Conservation (phyloP, 2,888 invertebrate genomes). For the Epirrhoe tristata region DNA sequence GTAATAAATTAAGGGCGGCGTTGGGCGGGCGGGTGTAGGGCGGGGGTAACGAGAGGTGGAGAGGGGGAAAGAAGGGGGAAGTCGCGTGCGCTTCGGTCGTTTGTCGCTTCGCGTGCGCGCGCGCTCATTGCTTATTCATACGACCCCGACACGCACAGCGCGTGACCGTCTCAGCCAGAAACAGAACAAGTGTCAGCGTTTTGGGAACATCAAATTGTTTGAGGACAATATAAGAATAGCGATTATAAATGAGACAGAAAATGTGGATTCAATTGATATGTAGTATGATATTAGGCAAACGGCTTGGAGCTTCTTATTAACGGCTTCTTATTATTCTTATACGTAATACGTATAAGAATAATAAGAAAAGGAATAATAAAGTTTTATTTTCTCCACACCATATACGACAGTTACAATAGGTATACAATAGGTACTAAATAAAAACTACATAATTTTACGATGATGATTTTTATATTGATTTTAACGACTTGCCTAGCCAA, state of each 20-base stretch:
- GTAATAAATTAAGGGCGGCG: conserved; percentile 73
- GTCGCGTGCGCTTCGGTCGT: conserved; percentile 77
- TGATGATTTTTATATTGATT: too few relatives aligned
- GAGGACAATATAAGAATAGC: conserved; percentile 9
- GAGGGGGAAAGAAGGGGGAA: conserved; percentile 55
- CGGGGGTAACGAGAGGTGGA: conserved; percentile 52
- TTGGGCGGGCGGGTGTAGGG: conserved; percentile 55
- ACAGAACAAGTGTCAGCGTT: conserved; percentile 37
- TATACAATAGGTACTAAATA: too few relatives aligned
- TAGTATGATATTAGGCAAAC: too few relatives aligned
- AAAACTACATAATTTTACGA: too few relatives aligned
- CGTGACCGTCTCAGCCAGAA: conserved; percentile 28
- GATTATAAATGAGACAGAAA: background rate
- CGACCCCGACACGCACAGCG: conserved; percentile 69
- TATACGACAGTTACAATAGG: too few relatives aligned
- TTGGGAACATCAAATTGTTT: conserved; percentile 24
- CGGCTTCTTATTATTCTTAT: too few relatives aligned
- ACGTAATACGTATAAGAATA: too few relatives aligned
- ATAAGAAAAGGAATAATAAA: too few relatives aligned
- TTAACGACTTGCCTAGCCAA: too few relatives aligned
- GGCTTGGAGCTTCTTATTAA: too few relatives aligned
- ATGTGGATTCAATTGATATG: background rate
- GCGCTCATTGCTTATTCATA: conserved; percentile 84
- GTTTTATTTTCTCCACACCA: too few relatives aligned
- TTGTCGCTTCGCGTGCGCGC: conserved; percentile 80